Percentiles rank a stretch among this genome's conserved stretches.
Conservation (phyloP, 2,888 invertebrate species). For the Lepidocyrtoides sp. region DNA sequence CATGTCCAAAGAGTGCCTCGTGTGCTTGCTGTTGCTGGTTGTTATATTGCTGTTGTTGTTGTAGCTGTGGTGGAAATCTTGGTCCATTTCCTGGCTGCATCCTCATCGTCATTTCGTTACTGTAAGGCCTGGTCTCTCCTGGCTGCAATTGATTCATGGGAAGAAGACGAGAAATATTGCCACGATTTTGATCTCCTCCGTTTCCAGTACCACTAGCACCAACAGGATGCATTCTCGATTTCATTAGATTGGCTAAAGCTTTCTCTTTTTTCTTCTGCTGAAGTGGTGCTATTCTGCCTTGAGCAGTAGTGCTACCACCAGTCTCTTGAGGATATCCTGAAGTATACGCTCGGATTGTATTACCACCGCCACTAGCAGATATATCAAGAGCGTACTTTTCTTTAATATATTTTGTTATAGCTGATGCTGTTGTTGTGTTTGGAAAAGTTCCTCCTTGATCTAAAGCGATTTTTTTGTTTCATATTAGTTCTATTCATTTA, state of each 20-base stretch:
- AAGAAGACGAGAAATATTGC: conserved; percentile 18
- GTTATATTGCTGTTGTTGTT: conserved; percentile 22
- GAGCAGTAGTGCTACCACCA: conserved; percentile 45
- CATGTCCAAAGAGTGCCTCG: neutral
- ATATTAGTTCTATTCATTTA: conserved; percentile 58
- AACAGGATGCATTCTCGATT: conserved; percentile 57
- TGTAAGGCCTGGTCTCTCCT: conserved; percentile 19
- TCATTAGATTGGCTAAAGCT: conserved; percentile 56
- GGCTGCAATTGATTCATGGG: conserved; percentile 61
- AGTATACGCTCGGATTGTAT: conserved; percentile 27
- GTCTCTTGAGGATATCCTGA: conserved; percentile 58
- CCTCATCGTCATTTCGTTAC: conserved; percentile 25
- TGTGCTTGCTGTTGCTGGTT: neutral
- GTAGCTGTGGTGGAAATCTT: conserved; percentile 36
- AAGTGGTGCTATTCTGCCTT: conserved; percentile 54
- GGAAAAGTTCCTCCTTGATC: conserved; percentile 34
- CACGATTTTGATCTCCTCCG: conserved; percentile 52
- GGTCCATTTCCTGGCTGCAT: conserved; percentile 52
- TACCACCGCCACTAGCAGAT: conserved; percentile 36
- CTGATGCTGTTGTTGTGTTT: conserved; percentile 14
- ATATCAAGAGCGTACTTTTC: conserved; percentile 62
- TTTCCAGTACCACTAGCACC: neutral
- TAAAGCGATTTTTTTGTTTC: conserved; percentile 61
- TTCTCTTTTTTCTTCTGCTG: conserved; percentile 51
- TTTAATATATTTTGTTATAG: conserved; percentile 62